Evolutionary conservation across 1,140 invertebrate genomes (phyloP).

Genomic region (Drosophila tsacasi): DNA sequence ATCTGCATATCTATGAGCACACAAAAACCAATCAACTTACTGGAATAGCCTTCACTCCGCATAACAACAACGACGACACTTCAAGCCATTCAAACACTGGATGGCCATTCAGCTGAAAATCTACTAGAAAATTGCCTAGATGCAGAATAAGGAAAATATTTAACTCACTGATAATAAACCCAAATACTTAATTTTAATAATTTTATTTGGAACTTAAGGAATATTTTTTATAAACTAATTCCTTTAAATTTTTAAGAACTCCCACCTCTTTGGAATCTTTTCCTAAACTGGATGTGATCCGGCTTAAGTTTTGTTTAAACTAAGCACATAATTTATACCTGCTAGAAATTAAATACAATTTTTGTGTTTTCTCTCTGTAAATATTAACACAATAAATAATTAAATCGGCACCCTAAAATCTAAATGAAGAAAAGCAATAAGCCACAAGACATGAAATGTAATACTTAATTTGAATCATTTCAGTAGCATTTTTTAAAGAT

Average conservation of each 20-base stretch:
- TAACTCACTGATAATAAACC: neutral
- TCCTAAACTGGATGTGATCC: too few species aligned
- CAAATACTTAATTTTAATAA: neutral
- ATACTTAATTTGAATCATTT: neutral
- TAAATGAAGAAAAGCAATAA: neutral
- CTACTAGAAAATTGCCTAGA: neutral
- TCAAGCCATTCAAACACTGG: slow-evolving; percentile 4
- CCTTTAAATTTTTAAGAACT: too few species aligned
- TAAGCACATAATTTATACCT: too few species aligned
- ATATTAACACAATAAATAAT: too few species aligned
- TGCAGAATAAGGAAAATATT: too few species aligned
- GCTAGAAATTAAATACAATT: too few species aligned
- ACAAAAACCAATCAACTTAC: slow-evolving; percentile 38
- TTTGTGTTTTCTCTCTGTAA: too few species aligned
- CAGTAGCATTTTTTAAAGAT: neutral
- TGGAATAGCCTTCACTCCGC: slow-evolving; percentile 23
- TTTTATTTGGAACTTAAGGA: too few species aligned
- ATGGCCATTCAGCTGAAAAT: neutral
- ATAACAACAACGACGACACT: slow-evolving; percentile 2
- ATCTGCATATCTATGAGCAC: slow-evolving; percentile 6
- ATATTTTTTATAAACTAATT: too few species aligned
- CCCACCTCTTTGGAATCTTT: too few species aligned
- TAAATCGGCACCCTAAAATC: neutral
- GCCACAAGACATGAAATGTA: too few species aligned
- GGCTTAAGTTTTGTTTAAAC: too few species aligned